Percentiles rank a stretch among this genome's conserved stretches.
These are phyloP conservation scores for Anaspis maculata DNA, from an alignment of 2,888 invertebrate species.

Conservation along the genomic window DNA sequence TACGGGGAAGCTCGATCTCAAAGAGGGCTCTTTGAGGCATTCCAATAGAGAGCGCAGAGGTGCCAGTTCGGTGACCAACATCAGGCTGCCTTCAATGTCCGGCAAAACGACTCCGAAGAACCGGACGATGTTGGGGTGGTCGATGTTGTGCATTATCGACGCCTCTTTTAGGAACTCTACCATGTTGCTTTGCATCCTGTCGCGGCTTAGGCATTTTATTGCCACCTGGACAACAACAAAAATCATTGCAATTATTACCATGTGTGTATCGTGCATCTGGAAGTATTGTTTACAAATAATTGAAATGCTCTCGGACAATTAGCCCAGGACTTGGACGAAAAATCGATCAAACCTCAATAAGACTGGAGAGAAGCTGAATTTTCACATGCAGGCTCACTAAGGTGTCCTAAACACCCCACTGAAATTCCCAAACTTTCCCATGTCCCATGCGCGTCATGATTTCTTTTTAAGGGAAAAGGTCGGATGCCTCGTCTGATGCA, in stretches of 20 bases:
- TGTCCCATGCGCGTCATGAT: no score
- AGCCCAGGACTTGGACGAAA: no score
- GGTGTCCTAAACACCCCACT: no score
- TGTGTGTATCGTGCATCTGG: not conserved
- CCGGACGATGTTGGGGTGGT: constrained; percentile 95
- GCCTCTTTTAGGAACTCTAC: constrained; percentile 97
- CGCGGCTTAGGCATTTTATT: constrained; percentile 90
- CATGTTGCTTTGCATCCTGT: constrained; percentile 92
- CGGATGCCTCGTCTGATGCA: no score
- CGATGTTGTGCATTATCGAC: constrained; percentile 95
- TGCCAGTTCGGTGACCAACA: constrained; percentile 81
- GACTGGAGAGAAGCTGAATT: no score
- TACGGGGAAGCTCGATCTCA: constrained; percentile 87
- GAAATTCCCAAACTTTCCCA: no score
- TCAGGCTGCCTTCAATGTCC: constrained; percentile 53
- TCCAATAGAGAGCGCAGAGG: constrained; percentile 90
- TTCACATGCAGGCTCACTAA: no score
- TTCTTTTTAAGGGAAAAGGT: no score
- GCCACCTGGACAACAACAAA: constrained; percentile 62
- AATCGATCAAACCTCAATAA: no score
- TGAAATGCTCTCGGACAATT: no score
- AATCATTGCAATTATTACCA: not conserved
- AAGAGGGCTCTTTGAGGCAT: constrained; percentile 87
- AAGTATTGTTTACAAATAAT: not conserved
- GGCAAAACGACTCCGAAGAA: constrained; percentile 95